Conservation (phyloP, 2,113 vertebrate species). For the Oxygymnocypris stewartii region DNA sequence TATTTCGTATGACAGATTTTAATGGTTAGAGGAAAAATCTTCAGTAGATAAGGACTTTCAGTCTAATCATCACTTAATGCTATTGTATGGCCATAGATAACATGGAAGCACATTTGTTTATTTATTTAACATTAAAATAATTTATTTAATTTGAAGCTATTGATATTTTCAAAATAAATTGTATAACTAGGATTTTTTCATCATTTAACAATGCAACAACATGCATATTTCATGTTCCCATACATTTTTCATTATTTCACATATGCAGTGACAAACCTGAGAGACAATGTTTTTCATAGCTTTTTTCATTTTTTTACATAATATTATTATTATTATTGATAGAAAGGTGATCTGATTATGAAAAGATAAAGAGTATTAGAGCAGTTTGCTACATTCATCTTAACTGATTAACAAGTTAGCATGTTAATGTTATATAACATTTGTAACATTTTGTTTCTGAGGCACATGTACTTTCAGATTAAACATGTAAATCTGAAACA, state of each 20-base stretch:
- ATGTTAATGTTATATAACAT: neutral
- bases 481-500: slow-evolving; percentile 1
- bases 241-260: neutral
- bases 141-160: neutral
- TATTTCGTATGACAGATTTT: no score
- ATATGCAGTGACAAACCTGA: neutral
- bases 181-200: neutral
- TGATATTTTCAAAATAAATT: neutral
- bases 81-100: no score
- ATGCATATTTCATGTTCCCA: neutral
- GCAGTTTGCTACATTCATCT: neutral
- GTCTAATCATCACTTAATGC: no score
- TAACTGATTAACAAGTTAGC: neutral
- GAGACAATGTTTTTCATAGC: neutral
- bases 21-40: no score
- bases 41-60: no score
- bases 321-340: neutral
- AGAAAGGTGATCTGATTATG: neutral
- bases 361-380: neutral
- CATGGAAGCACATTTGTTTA: no score
- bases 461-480: no score
- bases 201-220: neutral
- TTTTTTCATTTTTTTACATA: neutral
- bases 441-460: slow-evolving; percentile 16
- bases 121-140: no score